A percentile compares a stretch with the other conserved stretches of the same genome.
phyloP scores from a whole-genome alignment of 2,797 vertebrate genomes.

The Bryconaethiops microstoma region DNA sequence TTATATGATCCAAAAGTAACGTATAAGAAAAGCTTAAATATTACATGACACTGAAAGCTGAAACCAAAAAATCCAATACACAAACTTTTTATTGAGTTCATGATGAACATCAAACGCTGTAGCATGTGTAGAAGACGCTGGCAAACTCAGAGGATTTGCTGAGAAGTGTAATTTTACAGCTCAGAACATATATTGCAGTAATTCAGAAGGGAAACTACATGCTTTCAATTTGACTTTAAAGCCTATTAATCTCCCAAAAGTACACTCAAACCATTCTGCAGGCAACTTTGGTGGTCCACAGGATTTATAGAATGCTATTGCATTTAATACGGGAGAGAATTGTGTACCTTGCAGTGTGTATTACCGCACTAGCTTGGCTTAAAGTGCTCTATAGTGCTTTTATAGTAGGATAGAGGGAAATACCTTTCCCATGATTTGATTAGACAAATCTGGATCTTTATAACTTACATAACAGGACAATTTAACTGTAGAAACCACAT shows the following conservation, averaged over 20 bases:
- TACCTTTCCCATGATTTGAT: constrained; percentile 45
- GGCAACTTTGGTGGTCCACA: constrained; percentile 53
- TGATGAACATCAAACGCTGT: neutral
- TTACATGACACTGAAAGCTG: too few species aligned
- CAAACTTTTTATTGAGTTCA: neutral
- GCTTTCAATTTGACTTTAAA: constrained; percentile 50
- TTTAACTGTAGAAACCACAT: constrained; percentile 36
- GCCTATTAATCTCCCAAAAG: constrained; percentile 42
- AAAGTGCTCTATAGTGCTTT: constrained; percentile 47
- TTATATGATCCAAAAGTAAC: too few species aligned
- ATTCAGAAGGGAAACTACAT: constrained; percentile 37
- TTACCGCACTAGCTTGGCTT: constrained; percentile 20
- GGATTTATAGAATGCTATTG: constrained; percentile 54
- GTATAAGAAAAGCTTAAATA: too few species aligned
- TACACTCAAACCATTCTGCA: constrained; percentile 38
- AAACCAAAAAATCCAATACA: neutral
- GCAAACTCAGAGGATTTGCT: neutral
- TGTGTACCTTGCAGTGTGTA: constrained; percentile 25
- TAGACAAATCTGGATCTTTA: constrained; percentile 47
- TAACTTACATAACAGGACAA: constrained; percentile 44
- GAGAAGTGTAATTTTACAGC: constrained; percentile 43
- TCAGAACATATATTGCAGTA: constrained; percentile 29
- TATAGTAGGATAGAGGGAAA: constrained; percentile 30
- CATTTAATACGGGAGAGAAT: constrained; percentile 44
- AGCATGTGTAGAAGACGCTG: neutral